Conservation (phyloP, 2,888 invertebrate genomes). For the Polymixis flavicincta region DNA sequence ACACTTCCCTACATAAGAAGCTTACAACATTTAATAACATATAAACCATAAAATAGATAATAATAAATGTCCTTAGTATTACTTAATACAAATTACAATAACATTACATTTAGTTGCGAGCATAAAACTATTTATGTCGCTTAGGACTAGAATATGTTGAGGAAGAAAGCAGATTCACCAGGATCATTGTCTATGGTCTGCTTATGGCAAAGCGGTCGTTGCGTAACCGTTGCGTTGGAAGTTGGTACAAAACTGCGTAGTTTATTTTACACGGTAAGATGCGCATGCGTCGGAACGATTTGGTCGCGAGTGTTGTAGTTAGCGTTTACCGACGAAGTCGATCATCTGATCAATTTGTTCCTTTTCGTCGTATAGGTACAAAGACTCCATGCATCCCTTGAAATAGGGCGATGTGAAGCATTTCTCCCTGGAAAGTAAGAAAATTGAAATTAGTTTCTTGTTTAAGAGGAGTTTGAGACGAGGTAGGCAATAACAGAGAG, state of each 20-base stretch:
- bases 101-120: slow-evolving; percentile 88
- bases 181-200: slow-evolving; percentile 83
- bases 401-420: slow-evolving; percentile 95
- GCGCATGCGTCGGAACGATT: slow-evolving; percentile 72
- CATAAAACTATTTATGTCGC: slow-evolving; percentile 87
- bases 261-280: slow-evolving; percentile 73
- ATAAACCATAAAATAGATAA: slow-evolving; percentile 81
- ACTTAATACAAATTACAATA: slow-evolving; percentile 78
- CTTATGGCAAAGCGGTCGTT: slow-evolving; percentile 81
- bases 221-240: slow-evolving; percentile 74
- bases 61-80: slow-evolving; percentile 84
- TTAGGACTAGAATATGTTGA: slow-evolving; percentile 90
- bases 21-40: slow-evolving; percentile 86
- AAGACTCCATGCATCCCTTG: slow-evolving; percentile 95
- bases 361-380: slow-evolving; percentile 94
- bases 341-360: slow-evolving; percentile 95
- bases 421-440: slow-evolving; percentile 91
- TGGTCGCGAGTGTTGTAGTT: slow-evolving; percentile 77
- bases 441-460: slow-evolving; percentile 21
- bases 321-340: slow-evolving; percentile 93
- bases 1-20: slow-evolving; percentile 81
- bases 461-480: not conserved
- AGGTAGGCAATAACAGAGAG: slow-evolving; percentile 9
- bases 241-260: slow-evolving; percentile 72
- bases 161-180: slow-evolving; percentile 89